phyloP scores from a whole-genome alignment of 2,797 vertebrate genomes.

The Cheirogaleus major region DNA sequence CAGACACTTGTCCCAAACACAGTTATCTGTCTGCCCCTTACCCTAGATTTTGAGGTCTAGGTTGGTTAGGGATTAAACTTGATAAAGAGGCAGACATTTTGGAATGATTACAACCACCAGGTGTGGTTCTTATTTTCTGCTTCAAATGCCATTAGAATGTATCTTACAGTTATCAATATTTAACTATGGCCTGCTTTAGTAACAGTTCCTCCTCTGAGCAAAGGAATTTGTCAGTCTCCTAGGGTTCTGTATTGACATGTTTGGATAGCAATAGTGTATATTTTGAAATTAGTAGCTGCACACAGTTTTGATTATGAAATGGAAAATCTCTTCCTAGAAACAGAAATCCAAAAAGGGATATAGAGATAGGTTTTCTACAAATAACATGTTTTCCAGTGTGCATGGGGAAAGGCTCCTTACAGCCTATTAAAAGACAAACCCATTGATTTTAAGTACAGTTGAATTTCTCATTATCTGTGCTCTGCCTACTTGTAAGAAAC shows the following conservation, averaged over 20 bases:
- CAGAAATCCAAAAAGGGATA: not conserved
- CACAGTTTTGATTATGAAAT: slow-evolving; percentile 13
- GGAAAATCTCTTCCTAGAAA: not conserved
- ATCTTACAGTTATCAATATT: not conserved
- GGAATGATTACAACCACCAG: not conserved
- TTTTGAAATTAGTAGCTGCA: not conserved
- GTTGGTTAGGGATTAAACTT: not conserved
- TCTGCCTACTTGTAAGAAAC: not conserved
- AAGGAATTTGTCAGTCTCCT: not conserved
- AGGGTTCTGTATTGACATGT: not conserved
- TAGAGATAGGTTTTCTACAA: not conserved
- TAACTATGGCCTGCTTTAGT: not conserved
- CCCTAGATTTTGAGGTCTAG: not conserved
- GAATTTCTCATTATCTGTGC: slow-evolving; percentile 26
- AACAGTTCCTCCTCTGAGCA: not conserved
- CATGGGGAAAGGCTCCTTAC: not conserved
- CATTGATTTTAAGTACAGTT: not conserved
- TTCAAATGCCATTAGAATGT: not conserved
- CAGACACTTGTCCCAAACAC: not conserved
- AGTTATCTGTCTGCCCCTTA: not conserved
- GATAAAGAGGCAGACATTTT: not conserved
- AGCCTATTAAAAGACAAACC: not conserved
- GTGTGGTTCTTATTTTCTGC: not conserved
- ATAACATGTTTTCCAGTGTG: not conserved
- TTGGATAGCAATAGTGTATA: not conserved